phyloP scores from a whole-genome alignment of 1,140 invertebrate genomes.

The Solen grandis region DNA sequence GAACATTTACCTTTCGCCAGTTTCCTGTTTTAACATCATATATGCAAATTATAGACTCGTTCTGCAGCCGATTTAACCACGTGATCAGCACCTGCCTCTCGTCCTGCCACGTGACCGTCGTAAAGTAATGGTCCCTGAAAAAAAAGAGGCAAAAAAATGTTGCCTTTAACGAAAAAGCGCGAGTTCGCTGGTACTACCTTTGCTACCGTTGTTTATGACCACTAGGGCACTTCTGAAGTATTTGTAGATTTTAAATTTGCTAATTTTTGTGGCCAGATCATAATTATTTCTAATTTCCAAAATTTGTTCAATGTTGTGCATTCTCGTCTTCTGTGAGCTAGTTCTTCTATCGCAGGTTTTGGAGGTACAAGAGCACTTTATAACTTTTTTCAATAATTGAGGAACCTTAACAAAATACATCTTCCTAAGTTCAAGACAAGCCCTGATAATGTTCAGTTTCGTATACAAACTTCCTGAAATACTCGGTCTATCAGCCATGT shows the following conservation, averaged over 20 bases:
- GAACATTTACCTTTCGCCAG: slow-evolving; percentile 94
- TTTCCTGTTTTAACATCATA: slow-evolving; percentile 85
- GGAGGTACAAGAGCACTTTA: too few species aligned
- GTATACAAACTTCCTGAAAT: too few species aligned
- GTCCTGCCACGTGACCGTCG: slow-evolving; percentile 92
- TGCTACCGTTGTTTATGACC: background rate
- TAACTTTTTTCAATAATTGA: too few species aligned
- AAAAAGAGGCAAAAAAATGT: background rate
- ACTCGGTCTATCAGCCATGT: too few species aligned
- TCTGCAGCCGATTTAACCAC: slow-evolving; percentile 95
- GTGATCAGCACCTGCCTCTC: slow-evolving; percentile 90
- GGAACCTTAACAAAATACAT: too few species aligned
- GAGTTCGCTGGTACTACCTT: background rate
- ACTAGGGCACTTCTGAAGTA: background rate
- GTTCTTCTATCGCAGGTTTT: too few species aligned
- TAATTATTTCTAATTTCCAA: too few species aligned
- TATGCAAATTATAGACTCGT: slow-evolving; percentile 91
- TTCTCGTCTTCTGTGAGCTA: too few species aligned
- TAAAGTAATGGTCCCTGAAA: slow-evolving; percentile 94
- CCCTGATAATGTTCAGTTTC: too few species aligned
- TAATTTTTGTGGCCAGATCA: too few species aligned
- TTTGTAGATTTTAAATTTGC: background rate
- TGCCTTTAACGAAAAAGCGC: background rate
- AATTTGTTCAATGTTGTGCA: too few species aligned
- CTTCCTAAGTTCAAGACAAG: too few species aligned